phyloP scores from a whole-genome alignment of 2,113 vertebrate species.

The Campylorhamphus procurvoides region DNA sequence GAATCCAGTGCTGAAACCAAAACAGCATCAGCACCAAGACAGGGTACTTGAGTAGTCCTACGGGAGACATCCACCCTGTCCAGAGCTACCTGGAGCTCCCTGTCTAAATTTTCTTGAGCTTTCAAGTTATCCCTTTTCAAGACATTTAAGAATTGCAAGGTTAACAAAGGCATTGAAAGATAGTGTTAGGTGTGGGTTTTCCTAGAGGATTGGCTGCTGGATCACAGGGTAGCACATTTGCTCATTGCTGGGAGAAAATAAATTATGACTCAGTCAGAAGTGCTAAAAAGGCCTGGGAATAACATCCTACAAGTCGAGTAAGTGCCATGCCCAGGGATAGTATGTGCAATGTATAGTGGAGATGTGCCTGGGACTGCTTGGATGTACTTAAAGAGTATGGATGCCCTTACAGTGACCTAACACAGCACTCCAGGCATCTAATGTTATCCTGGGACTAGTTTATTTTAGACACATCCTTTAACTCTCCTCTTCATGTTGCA shows the following conservation, averaged over 20 bases:
- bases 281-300: neutral
- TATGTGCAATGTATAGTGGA: neutral
- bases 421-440: neutral
- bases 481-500: neutral
- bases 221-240: neutral
- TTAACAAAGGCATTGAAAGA: neutral
- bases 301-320: neutral
- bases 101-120: neutral
- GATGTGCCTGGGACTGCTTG: neutral
- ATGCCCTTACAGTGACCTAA: neutral
- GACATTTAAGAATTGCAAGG: neutral
- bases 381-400: neutral
- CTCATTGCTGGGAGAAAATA: neutral
- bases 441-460: neutral
- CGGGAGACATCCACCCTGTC: neutral
- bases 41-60: neutral
- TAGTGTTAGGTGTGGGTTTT: neutral
- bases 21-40: neutral
- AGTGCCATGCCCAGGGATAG: neutral
- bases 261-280: neutral
- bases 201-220: neutral
- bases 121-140: neutral
- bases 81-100: neutral
- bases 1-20: neutral
- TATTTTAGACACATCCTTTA: neutral